phyloP scores from a whole-genome alignment of 2,113 vertebrate genomes.

The Opisthocomus hoazin region DNA sequence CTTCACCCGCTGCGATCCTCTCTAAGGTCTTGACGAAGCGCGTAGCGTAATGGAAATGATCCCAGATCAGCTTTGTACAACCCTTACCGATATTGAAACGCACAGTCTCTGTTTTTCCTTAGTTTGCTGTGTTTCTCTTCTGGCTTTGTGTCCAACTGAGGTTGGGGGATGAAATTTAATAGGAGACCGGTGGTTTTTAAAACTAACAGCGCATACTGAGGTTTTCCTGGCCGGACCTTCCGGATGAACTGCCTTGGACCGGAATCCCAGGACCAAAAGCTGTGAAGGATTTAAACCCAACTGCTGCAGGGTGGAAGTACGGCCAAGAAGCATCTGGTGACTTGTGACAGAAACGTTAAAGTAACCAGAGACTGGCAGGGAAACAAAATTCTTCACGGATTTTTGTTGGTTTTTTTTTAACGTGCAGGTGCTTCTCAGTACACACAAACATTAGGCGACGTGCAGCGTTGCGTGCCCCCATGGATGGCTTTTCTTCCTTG shows the following conservation, averaged over 20 bases:
- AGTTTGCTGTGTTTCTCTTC: neutral
- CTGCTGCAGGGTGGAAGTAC: neutral
- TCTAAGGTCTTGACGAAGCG: neutral
- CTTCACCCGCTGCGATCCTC: neutral
- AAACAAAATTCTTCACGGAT: neutral
- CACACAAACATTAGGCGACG: neutral
- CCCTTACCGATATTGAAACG: neutral
- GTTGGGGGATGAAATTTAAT: neutral
- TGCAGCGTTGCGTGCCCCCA: fast-evolving
- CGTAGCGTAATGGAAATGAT: neutral
- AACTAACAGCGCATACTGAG: fast-evolving
- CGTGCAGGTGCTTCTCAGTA: neutral
- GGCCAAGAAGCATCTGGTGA: neutral
- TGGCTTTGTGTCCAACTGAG: neutral
- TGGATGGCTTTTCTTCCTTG: neutral
- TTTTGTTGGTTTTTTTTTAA: neutral
- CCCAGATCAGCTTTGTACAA: neutral
- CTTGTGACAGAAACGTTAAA: fast-evolving
- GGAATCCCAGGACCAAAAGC: neutral
- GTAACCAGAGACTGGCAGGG: neutral
- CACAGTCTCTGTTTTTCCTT: neutral
- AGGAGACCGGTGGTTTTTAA: neutral
- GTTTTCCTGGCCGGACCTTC: neutral
- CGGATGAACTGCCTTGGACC: neutral
- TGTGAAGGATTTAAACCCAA: neutral